Evolutionary conservation across 2,888 invertebrate genomes (phyloP).

Genomic region (Xanthia icteritia): DNA sequence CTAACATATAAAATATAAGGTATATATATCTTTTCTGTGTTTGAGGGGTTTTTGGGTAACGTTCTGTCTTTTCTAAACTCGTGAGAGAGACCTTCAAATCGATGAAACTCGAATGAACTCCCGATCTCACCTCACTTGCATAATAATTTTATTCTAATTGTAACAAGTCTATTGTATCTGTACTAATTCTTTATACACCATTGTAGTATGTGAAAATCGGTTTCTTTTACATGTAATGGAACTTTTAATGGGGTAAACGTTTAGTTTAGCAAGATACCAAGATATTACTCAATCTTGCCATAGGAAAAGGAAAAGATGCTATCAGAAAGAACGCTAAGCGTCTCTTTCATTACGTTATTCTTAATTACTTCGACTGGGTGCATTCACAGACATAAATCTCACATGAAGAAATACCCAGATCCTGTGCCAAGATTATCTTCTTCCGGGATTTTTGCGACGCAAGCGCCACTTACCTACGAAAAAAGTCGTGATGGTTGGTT

Average conservation of each 20-base stretch:
- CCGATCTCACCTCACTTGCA: conserved; percentile 22
- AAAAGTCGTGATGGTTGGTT: background rate
- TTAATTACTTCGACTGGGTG: conserved; percentile 11
- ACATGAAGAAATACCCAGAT: conserved; percentile 4
- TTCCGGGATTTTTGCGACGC: background rate
- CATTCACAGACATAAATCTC: conserved; percentile 7
- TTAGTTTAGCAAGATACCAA: conserved; percentile 34
- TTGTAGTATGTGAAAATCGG: conserved; percentile 50
- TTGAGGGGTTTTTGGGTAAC: background rate
- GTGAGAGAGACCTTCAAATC: conserved; percentile 49
- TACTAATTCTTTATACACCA: conserved; percentile 35
- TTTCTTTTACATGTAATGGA: conserved; percentile 40
- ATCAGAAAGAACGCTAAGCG: background rate
- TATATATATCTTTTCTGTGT: too few species aligned
- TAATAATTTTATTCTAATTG: conserved; percentile 54
- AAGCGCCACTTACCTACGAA: background rate
- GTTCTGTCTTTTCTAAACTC: background rate
- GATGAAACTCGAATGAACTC: background rate
- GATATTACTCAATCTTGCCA: conserved; percentile 28
- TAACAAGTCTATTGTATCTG: conserved; percentile 53
- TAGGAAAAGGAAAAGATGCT: conserved; percentile 35
- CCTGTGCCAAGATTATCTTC: background rate
- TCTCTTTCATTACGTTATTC: conserved; percentile 21
- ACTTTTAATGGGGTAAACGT: conserved; percentile 18
- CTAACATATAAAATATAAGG: too few species aligned